A percentile compares a stretch with the other conserved stretches of the same genome.
These are phyloP conservation scores for Apostichopus californicus DNA, from an alignment of 35 echinoderm and acorn worm genomes.

Conservation along the genomic window DNA sequence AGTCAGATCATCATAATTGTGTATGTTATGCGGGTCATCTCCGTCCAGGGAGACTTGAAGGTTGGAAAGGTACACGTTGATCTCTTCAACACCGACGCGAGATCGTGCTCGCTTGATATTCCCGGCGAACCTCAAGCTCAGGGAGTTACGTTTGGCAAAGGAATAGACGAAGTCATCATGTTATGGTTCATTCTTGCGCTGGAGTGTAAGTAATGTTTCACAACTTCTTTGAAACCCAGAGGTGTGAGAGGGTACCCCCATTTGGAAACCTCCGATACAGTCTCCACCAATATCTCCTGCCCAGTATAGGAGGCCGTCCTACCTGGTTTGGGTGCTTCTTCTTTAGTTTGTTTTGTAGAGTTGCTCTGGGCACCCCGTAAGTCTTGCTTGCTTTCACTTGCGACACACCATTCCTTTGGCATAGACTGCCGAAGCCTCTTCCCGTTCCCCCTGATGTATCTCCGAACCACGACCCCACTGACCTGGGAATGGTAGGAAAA, in stretches of 20 bases:
- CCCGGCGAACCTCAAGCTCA: background rate
- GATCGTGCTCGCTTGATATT: slow-evolving; percentile 43
- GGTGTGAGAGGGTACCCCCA: slow-evolving; percentile 15
- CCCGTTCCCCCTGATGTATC: too few species aligned
- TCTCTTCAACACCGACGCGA: slow-evolving; percentile 20
- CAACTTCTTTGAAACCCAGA: background rate
- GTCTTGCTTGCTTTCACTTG: slow-evolving; percentile 41
- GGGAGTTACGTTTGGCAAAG: slow-evolving; percentile 34
- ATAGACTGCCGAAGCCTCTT: too few species aligned
- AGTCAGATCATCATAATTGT: slow-evolving; percentile 60
- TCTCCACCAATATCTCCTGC: slow-evolving; percentile 2
- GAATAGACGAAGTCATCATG: slow-evolving; percentile 13
- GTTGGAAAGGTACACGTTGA: slow-evolving; percentile 38
- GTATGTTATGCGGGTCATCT: slow-evolving; percentile 27
- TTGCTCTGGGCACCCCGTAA: background rate
- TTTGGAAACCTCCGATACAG: slow-evolving; percentile 8
- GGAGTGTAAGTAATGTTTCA: slow-evolving; percentile 23
- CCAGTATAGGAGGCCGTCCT: background rate
- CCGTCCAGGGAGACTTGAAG: slow-evolving; percentile 10
- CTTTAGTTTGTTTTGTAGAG: too few species aligned
- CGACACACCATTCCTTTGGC: slow-evolving; percentile 22
- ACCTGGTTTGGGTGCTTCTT: background rate
- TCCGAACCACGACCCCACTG: too few species aligned
- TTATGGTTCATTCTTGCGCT: too few species aligned
- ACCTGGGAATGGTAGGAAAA: too few species aligned